Evolutionary conservation across 2,113 vertebrate genomes (phyloP).

Genomic region (Aptenodytes patagonicus): DNA sequence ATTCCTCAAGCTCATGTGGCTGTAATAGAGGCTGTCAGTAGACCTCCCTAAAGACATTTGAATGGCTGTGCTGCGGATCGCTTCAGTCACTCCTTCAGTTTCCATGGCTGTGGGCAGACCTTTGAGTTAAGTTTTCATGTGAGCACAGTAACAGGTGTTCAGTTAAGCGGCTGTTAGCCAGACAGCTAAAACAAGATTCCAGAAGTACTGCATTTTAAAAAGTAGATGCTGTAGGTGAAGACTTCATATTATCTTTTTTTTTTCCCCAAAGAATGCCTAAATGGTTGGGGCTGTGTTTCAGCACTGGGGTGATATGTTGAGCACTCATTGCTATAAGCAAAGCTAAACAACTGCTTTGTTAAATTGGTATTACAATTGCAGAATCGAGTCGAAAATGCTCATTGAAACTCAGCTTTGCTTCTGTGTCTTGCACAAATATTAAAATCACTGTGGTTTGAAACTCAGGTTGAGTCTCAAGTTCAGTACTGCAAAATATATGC

Average conservation of each 20-base stretch:
- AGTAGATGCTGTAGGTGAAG: background rate
- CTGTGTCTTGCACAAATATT: background rate
- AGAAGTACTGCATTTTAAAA: background rate
- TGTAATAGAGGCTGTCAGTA: background rate
- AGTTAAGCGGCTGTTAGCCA: background rate
- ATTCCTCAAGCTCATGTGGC: background rate
- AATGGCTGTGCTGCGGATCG: background rate
- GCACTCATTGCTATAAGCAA: background rate
- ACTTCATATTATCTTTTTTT: background rate
- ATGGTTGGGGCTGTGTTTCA: background rate
- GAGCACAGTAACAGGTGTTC: background rate
- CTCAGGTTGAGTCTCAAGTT: background rate
- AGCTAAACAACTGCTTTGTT: background rate
- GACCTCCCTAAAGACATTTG: background rate
- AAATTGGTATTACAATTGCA: background rate
- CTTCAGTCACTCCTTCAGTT: background rate
- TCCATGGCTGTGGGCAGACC: background rate
- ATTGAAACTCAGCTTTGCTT: background rate
- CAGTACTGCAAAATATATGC: background rate
- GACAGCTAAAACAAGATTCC: background rate
- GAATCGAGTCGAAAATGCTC: background rate
- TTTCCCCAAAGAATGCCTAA: background rate
- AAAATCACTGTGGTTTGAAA: background rate
- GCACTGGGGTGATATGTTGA: background rate
- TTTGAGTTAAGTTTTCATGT: background rate